Evolutionary conservation across 2,888 invertebrate species (phyloP), one percentile per base, ranked within the genome.

Genomic region (Oithona nana): DNA sequence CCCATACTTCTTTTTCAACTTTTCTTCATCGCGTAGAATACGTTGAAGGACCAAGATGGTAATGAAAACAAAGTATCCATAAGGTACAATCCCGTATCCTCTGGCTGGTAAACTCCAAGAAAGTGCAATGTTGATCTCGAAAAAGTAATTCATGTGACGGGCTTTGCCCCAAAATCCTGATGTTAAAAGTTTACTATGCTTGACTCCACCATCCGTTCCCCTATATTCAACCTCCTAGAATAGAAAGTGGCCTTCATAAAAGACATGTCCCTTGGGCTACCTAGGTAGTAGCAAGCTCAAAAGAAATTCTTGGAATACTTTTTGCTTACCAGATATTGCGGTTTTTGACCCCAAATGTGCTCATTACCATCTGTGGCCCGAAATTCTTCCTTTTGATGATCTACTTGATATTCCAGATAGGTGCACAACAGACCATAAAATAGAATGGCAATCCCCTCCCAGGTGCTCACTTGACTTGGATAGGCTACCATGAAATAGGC

Each of bases 111-210:
- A 66, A 50, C 74, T 72, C 78, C 79, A 80, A 62, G 71, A 71
- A 28, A 77, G 70, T 3, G 78, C 75, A 1, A 76, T 71, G 22
- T 73, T 57, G 20, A 79, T 68, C 70, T 81, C 81, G 48, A 78
- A 77, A 8, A 76, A 69, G 69, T 81, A 81, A 69, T 81, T 80
- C 64, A 79, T 74, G 69, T 81, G 80, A 11, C 81, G 71, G 3
- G 77, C 75, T 6, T 76, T 66, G 6, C 78, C 79, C 80, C 80
- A 81, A 70, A 74, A 80, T 26, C 80, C 80, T 28, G 78, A 77
- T 1, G 73, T 72, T 49, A 79, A 69, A 16, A 79, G 72, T 24
- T 73, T 69, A 56, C 74, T 72, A 63, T 71, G 71, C 57, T 69
- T 69, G 61, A 68, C 68, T 51, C 71, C 69, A 2, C 76, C 75